Evolutionary conservation across 1,140 invertebrate species (phyloP).

Genomic region (Araneus ventricosus): DNA sequence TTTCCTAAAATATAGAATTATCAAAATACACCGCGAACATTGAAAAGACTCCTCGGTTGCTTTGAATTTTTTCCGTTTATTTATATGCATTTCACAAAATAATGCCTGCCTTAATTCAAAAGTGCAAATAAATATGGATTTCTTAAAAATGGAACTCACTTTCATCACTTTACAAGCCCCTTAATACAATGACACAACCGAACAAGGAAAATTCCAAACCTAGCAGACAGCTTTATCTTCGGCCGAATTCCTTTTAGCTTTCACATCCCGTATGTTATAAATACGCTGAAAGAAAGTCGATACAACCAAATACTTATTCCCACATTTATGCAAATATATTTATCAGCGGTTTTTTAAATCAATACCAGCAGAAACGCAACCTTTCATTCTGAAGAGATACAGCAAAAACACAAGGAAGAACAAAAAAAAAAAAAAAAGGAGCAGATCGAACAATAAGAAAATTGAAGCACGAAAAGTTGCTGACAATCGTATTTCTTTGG

Average conservation of each 20-base stretch:
- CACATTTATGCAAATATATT: constrained; percentile 61
- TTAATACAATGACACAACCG: no score
- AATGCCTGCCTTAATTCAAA: no score
- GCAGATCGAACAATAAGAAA: constrained; percentile 32
- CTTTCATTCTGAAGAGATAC: neutral
- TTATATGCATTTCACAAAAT: no score
- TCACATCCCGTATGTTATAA: neutral
- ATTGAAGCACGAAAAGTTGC: constrained; percentile 52
- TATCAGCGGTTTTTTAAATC: constrained; percentile 58
- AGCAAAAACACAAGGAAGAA: neutral
- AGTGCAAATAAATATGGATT: no score
- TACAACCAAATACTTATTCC: neutral
- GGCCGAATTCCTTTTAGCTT: neutral
- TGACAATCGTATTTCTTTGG: constrained; percentile 57
- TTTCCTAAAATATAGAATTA: no score
- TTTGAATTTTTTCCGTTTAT: no score
- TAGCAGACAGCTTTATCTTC: neutral
- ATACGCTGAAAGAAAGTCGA: constrained; percentile 7
- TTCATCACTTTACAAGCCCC: no score
- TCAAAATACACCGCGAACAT: no score
- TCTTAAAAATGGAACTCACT: no score
- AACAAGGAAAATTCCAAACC: neutral
- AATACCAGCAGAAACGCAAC: neutral
- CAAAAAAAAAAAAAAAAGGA: neutral
- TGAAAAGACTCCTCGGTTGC: no score